These are phyloP conservation scores for Aphidius ervi DNA, from an alignment of 1,140 invertebrate species.

Conservation along the genomic window DNA sequence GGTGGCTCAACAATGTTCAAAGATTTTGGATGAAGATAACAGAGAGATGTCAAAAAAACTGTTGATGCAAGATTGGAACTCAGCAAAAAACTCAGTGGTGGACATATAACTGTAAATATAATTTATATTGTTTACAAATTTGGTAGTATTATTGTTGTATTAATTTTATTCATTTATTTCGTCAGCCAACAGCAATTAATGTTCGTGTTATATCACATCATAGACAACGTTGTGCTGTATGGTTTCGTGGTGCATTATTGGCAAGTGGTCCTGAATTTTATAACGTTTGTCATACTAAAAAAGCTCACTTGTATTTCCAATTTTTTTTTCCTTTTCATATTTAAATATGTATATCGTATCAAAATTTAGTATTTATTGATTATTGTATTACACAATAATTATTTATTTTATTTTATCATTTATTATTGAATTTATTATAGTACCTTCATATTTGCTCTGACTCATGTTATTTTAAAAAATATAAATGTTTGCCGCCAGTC, in stretches of 20 bases:
- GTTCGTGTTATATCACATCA: constrained; percentile 98
- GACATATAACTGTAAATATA: constrained; percentile 79
- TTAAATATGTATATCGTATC: too few relatives aligned
- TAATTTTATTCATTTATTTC: constrained; percentile 34
- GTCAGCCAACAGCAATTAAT: constrained; percentile 95
- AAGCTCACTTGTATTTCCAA: constrained; percentile 47
- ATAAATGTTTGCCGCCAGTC: too few relatives aligned
- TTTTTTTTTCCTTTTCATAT: too few relatives aligned
- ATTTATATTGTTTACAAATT: constrained; percentile 4
- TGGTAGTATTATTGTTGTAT: not conserved
- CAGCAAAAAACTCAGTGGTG: constrained; percentile 90
- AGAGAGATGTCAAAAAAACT: constrained; percentile 92
- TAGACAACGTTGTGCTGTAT: constrained; percentile 99
- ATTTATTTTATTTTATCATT: too few relatives aligned
- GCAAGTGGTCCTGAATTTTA: constrained; percentile 98
- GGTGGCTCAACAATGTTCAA: constrained; percentile 99
- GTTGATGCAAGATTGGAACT: constrained; percentile 89
- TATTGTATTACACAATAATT: too few relatives aligned
- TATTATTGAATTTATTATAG: too few relatives aligned
- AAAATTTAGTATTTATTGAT: too few relatives aligned
- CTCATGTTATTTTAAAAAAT: too few relatives aligned
- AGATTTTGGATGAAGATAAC: constrained; percentile 92
- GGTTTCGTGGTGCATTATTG: constrained; percentile 98
- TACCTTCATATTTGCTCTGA: too few relatives aligned
- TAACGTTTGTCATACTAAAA: constrained; percentile 98